Evolutionary conservation across 2,888 invertebrate genomes (phyloP).

Genomic region (Drosophila macrothrix): DNA sequence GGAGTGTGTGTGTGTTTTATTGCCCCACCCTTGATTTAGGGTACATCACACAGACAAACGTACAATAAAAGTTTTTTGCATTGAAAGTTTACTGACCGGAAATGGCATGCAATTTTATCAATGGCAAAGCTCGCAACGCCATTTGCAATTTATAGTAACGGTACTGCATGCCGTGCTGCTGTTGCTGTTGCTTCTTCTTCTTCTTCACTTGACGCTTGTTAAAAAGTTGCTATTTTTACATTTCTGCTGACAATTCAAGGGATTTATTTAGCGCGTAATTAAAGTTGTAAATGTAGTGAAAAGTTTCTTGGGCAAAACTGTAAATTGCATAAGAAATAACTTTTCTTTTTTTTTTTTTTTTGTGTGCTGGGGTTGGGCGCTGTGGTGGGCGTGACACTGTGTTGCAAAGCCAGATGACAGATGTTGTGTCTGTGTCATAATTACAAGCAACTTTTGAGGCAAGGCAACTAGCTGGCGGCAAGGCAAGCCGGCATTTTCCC

Average conservation of each 20-base stretch:
- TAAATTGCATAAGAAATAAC: slow-evolving; percentile 61
- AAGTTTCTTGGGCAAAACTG: slow-evolving; percentile 43
- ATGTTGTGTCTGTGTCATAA: slow-evolving; percentile 67
- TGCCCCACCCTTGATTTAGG: slow-evolving; percentile 34
- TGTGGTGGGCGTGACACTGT: slow-evolving; percentile 14
- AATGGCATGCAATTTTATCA: slow-evolving; percentile 79
- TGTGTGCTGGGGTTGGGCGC: slow-evolving; percentile 3
- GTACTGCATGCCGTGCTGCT: slow-evolving; percentile 4
- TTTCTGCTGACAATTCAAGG: slow-evolving; percentile 38
- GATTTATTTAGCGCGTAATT: slow-evolving; percentile 62
- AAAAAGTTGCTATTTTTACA: slow-evolving; percentile 10
- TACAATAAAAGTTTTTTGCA: slow-evolving; percentile 54
- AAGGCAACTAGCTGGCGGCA: slow-evolving; percentile 13
- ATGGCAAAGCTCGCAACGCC: slow-evolving; percentile 33
- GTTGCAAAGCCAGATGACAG: slow-evolving; percentile 50
- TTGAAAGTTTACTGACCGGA: slow-evolving; percentile 77
- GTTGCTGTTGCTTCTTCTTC: slow-evolving; percentile 6
- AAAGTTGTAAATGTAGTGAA: slow-evolving; percentile 62
- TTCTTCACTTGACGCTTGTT: slow-evolving; percentile 5
- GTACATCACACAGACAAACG: slow-evolving; percentile 42
- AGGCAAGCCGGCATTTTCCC: not conserved
- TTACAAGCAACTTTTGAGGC: slow-evolving; percentile 56
- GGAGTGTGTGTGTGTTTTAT: not conserved
- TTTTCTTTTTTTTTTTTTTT: not conserved
- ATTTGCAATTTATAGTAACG: slow-evolving; percentile 18